Conservation (phyloP, 2,797 vertebrate genomes). For the Karalla daura region DNA sequence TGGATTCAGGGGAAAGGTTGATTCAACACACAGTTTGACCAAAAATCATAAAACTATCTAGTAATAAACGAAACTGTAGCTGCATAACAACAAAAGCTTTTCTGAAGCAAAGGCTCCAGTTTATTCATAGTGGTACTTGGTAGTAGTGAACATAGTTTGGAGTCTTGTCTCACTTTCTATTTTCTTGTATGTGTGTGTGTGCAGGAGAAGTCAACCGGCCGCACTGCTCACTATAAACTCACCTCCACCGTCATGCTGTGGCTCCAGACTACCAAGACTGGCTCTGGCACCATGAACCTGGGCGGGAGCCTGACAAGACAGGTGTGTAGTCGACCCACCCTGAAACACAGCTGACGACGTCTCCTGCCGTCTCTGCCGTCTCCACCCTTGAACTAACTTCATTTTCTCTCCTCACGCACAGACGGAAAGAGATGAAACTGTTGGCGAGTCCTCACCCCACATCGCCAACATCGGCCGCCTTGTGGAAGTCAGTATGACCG, state of each 20-base stretch:
- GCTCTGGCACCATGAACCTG: slow-evolving; percentile 98
- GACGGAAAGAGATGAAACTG: slow-evolving; percentile 98
- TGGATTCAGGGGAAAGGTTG: too few species aligned
- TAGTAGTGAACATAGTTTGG: background rate
- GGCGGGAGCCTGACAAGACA: slow-evolving; percentile 98
- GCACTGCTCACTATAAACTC: slow-evolving; percentile 98
- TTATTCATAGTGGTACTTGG: background rate
- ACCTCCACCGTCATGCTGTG: slow-evolving; percentile 99
- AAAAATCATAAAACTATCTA: too few species aligned
- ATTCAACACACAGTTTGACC: too few species aligned
- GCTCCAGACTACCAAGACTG: slow-evolving; percentile 98
- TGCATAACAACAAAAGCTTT: background rate
- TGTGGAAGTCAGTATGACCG: slow-evolving; percentile 89
- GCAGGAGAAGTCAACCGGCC: slow-evolving; percentile 98
- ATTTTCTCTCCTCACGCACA: slow-evolving; percentile 64
- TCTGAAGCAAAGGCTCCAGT: background rate
- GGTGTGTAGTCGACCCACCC: slow-evolving; percentile 74
- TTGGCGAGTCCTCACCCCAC: slow-evolving; percentile 96
- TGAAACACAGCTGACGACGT: background rate
- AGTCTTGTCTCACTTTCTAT: slow-evolving; percentile 5
- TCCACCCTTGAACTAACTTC: background rate
- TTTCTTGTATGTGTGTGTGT: too few species aligned
- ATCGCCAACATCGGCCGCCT: slow-evolving; percentile 98
- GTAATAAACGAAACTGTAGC: too few species aligned
- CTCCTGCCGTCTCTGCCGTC: background rate